Evolutionary conservation across 2,113 vertebrate species (phyloP).

Genomic region (Todiramphus saurophagus): DNA sequence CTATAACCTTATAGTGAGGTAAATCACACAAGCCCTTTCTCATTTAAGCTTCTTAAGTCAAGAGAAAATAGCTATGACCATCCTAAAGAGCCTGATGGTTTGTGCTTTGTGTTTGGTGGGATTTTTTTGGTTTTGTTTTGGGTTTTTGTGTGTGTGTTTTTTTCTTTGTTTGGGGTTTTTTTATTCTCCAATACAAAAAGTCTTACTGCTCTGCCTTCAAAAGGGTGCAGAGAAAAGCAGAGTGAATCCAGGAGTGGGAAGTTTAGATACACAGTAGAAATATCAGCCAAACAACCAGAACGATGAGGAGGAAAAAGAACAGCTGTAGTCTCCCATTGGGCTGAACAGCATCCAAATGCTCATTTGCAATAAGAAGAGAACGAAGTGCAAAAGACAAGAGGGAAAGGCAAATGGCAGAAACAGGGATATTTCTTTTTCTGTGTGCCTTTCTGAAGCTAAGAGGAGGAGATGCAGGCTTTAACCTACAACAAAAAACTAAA

Average conservation of each 20-base stretch:
- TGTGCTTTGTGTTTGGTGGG: too few relatives aligned
- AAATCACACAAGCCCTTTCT: background rate
- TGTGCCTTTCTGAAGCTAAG: background rate
- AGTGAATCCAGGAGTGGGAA: background rate
- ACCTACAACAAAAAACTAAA: background rate
- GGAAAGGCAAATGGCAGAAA: background rate
- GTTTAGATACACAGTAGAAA: background rate
- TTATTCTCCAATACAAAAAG: background rate
- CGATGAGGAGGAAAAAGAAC: background rate
- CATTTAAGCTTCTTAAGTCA: background rate
- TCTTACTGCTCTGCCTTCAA: background rate
- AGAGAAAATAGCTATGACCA: background rate
- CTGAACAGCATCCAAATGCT: conserved; percentile 12
- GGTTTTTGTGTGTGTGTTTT: too few relatives aligned
- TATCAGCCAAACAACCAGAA: conserved; percentile 25
- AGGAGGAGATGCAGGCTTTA: background rate
- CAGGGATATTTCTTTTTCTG: fast-evolving
- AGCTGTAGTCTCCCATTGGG: background rate
- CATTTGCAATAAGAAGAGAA: background rate
- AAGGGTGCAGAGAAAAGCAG: background rate
- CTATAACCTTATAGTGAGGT: background rate
- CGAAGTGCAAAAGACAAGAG: background rate
- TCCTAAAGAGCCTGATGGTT: background rate
- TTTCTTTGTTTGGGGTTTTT: too few relatives aligned
- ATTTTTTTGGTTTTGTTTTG: too few relatives aligned